Percentiles rank a stretch among this genome's conserved stretches.
These are phyloP conservation scores for Pipa parva DNA, from an alignment of 2,113 vertebrate species.

Conservation along the genomic window DNA sequence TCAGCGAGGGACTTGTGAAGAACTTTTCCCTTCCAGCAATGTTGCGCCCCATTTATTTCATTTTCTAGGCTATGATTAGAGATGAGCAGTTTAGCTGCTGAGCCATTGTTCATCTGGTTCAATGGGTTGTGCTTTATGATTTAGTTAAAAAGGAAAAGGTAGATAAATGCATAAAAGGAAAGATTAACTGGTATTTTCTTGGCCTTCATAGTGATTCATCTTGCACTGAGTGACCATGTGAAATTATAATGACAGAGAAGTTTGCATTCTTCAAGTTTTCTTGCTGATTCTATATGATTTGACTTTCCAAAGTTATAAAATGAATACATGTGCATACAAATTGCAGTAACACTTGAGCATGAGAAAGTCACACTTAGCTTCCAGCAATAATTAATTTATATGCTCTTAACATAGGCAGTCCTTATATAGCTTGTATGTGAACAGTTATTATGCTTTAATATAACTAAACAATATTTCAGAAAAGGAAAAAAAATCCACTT, in stretches of 20 bases:
- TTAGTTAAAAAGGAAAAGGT: background rate
- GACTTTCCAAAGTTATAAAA: background rate
- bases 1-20: background rate
- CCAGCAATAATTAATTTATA: too few relatives aligned
- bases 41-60: background rate
- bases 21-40: background rate
- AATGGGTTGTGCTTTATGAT: background rate
- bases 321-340: too few relatives aligned
- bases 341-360: too few relatives aligned
- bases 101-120: background rate
- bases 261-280: background rate
- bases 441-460: too few relatives aligned
- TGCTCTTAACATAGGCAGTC: too few relatives aligned
- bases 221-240: background rate
- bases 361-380: too few relatives aligned
- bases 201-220: background rate
- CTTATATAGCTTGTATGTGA: too few relatives aligned
- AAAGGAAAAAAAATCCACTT: too few relatives aligned
- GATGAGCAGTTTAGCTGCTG: background rate
- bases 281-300: background rate
- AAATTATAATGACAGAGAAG: background rate
- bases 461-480: too few relatives aligned
- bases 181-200: background rate
- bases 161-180: background rate
- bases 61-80: conserved; percentile 2